Evolutionary conservation across 2,888 invertebrate genomes (phyloP), one percentile per base, ranked within the genome.

Genomic region (Lepidocyrtoides sp.): DNA sequence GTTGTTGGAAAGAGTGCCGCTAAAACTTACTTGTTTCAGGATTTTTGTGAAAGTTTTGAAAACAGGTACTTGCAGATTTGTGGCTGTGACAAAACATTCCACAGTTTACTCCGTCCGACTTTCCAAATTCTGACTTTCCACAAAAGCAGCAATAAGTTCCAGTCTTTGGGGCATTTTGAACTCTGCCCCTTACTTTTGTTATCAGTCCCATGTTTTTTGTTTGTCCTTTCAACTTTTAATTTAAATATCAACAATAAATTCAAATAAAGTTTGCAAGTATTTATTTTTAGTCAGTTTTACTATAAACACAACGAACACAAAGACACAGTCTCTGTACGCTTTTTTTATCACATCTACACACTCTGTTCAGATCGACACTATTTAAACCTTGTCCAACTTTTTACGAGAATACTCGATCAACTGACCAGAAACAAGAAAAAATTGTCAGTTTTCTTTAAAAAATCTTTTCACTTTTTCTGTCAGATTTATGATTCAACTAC

Each of bases 11-110:
- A n/a, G n/a, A n/a, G n/a, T n/a, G n/a, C n/a, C n/a, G n/a, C n/a
- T n/a, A 23, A 2, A 14, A 17, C 93, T 90, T 90, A 93, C 93
- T 77, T 60, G 93, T 93, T 83, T 93, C 93, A 17, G 93, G 93
- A 91, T 91, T 93, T 92, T 91, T 91, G 41, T 93, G 84, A 69
- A 93, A 91, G 48, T 92, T 89, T 44, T 88, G 91, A 51, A 85
- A 91, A 57, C 92, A 91, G 26, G 66, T 63, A 57, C 66, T 79
- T 75, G 75, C 60, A n/a, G 87, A 32, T 72, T 90, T 92, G 44
- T 54, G 75, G 54, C 48, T 85, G 41, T 84, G 84, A 63, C 89
- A 89, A n/a, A 89, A 84, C 8, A 89, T n/a, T 14, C 75, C 84
- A 44, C 60, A 89, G 8, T 14, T 44, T 2, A 83, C 14, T 8